Conservation (phyloP, 2,888 invertebrate species). For the Hyposoter didymator region DNA sequence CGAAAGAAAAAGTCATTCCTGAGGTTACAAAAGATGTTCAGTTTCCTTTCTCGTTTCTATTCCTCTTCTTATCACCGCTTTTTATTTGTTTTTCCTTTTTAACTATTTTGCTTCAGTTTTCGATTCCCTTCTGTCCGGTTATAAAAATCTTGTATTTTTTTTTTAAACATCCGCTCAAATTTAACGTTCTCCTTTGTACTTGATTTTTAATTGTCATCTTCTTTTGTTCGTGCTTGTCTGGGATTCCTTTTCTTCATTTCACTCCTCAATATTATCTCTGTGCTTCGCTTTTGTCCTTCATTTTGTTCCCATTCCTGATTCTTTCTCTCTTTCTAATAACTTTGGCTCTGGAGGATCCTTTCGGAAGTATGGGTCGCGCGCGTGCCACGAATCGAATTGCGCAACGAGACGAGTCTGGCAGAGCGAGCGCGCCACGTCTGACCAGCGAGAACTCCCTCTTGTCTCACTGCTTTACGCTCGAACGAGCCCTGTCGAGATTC, state of each 20-base stretch:
- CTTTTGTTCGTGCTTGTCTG: neutral
- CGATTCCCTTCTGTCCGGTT: neutral
- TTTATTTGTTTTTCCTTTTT: neutral
- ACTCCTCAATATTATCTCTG: neutral
- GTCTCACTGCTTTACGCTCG: conserved; percentile 29
- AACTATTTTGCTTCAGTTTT: neutral
- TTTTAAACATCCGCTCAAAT: neutral
- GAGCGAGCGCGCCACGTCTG: conserved; percentile 6
- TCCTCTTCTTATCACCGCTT: no score
- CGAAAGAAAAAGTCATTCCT: neutral
- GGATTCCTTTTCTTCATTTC: neutral
- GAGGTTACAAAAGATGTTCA: neutral
- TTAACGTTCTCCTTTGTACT: neutral
- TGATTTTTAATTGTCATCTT: neutral
- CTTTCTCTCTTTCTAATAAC: conserved; percentile 20
- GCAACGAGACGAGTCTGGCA: conserved; percentile 44
- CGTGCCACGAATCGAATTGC: conserved; percentile 59
- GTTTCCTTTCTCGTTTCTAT: no score
- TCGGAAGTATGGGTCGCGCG: conserved; percentile 54
- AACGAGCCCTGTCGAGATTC: conserved; percentile 51
- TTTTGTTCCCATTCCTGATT: neutral
- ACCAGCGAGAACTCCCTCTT: conserved; percentile 29
- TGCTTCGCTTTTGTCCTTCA: neutral
- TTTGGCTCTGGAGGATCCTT: conserved; percentile 30
- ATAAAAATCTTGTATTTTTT: neutral